Base-by-base conservation (phyloP, 2,797 vertebrate genomes). In the Sebastes minor region DNA sequence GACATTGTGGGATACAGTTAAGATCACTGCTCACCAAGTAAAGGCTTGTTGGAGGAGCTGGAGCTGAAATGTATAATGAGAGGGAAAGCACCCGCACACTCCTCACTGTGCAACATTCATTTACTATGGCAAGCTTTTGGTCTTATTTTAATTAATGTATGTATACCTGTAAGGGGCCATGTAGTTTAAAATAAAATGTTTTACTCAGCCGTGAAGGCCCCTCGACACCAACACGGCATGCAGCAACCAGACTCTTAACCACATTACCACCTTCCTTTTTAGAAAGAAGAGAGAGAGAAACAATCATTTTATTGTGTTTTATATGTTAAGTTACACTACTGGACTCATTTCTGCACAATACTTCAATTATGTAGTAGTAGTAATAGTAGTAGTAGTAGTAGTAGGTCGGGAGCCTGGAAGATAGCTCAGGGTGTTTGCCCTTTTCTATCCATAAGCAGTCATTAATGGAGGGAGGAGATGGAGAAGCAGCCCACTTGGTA, bases 51-150 rank as follows among this genome's bases (percentile, higher is more conserved):
- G 27, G 27, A 74, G 59, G 18, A 65, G 64, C 23, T 61, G 28
- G 12, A 67, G 71, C 62, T 73, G 57, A 75, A 52, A 77, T 52
- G 60, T 64, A n/a, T 18, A 63, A 80, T 72, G 32, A 78, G 12
- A 65, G 7, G 27, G 16, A 66, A 72, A 32, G 35, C 28, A 70
- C 57, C 22, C 1, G 1, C 28, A 71, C 10, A 6, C 9, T 33
- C 28, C 3, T 64, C 25, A 78, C 23, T 23, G 28, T 14, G 35
- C 16, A 59, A 13, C 56, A 20, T 52, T 67, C 8, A 56, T 68
- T 38, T 6, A 22, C 1, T 8, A 20, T 20, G 22, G 14, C 28
- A 23, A 27, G 12, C 52, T 52, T 42, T 42, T 32, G 7, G 13
- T 42, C 28, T 23, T 32, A 68, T 42, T 77, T 72, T 16, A 78